Base-by-base conservation (phyloP, 2,113 vertebrate species). In the Raja brachyura region DNA sequence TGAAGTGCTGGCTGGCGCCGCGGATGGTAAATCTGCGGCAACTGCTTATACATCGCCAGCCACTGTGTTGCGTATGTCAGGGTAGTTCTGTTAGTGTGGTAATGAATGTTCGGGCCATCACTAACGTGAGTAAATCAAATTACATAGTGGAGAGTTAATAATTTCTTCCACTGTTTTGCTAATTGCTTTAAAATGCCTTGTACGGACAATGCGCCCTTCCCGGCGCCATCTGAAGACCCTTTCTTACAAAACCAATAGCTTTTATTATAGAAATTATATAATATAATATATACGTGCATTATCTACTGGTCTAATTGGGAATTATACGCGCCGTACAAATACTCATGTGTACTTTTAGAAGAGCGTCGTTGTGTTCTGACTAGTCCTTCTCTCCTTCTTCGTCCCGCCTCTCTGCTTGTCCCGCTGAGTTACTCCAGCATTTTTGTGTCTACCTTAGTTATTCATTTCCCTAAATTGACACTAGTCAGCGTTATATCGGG, bases 1-100 rank as follows among this genome's bases (percentile, higher is more conserved):
- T 92, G 90, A 92, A 92, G 90, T 92, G 68, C 68, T 92, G 90
- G 68, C 90, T 92, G 90, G 63, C 90, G 90, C 90, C 90, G 68
- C 39, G 90, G 68, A 92, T 92, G 90, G 90, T 66, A 92, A 92
- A 20, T 54, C 54, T 73, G 90, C 54, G 90, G 48, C 39, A 33
- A 10, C 31, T 74, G 20, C 90, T 92, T 73, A 92, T 92, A 68
- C 73, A 88, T 92, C 73, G 63, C 90, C 73, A 92, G 22, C 90
- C 68, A 48, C 90, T 92, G 90, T 22, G 73, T 73, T 70, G 90
- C 66, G 39, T 73, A 74, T 73, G 68, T 92, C 90, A 73, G 90
- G 25, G 39, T 25, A 74, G 31, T 48, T 22, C 66, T 92, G 90
- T 70, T 92, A 70, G 90, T 70, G 90, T 92, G 88, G 88, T 92